Evolutionary conservation across 2,797 vertebrate genomes (phyloP).

Genomic region (Lepilemur septentrionalis): DNA sequence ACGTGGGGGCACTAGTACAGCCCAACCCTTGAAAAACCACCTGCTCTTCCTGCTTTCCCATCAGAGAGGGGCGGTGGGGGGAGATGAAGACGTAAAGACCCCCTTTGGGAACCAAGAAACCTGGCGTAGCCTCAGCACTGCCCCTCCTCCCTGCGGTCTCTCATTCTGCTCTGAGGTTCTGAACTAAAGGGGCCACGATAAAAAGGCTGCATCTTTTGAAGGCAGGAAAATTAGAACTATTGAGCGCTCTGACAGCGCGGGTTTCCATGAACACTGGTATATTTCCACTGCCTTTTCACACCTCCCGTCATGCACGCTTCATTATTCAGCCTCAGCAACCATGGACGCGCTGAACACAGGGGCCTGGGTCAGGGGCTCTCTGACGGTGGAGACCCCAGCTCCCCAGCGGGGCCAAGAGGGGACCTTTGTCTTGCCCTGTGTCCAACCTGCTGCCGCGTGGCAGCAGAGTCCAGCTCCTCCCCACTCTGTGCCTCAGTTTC

Average conservation of each 20-base stretch:
- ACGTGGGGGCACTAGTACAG: accelerated
- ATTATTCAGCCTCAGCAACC: neutral
- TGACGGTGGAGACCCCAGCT: neutral
- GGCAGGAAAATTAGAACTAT: neutral
- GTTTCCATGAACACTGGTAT: neutral
- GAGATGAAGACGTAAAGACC: neutral
- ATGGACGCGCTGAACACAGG: neutral
- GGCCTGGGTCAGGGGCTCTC: neutral
- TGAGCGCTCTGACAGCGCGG: neutral
- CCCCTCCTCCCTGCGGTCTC: neutral
- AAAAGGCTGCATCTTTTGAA: constrained; percentile 7
- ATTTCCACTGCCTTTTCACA: neutral
- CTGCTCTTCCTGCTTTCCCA: neutral
- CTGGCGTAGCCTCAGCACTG: neutral
- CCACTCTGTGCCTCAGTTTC: constrained; percentile 22
- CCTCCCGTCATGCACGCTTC: neutral
- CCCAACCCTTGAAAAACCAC: neutral
- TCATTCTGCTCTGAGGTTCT: neutral
- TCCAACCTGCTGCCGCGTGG: neutral
- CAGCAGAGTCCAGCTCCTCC: neutral
- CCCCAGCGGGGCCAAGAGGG: neutral
- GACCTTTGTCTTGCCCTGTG: neutral
- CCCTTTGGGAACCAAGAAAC: neutral
- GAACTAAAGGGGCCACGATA: neutral
- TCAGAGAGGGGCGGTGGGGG: neutral